Evolutionary conservation across 2,888 invertebrate species (phyloP).

Genomic region (Cephus sareptanus): DNA sequence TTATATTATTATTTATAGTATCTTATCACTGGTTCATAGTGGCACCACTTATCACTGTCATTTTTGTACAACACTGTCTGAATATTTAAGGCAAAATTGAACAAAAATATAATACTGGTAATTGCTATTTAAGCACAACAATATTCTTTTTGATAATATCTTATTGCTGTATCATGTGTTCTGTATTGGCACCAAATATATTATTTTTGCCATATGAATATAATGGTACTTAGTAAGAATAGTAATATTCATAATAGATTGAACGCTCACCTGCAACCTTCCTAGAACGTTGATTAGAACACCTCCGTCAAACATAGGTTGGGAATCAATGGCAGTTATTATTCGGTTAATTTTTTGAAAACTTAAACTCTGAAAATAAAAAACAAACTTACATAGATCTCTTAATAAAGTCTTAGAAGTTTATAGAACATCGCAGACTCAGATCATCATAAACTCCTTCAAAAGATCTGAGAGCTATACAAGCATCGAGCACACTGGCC

Average conservation of each 20-base stretch:
- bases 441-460: background rate
- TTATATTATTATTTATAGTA: background rate
- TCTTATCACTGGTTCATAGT: background rate
- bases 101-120: background rate
- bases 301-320: conserved; percentile 98
- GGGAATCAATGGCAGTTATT: conserved; percentile 94
- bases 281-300: conserved; percentile 96
- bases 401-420: background rate
- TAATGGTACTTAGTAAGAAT: conserved; percentile 20
- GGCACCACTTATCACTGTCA: background rate
- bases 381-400: conserved; percentile 2
- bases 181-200: background rate
- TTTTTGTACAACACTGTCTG: background rate
- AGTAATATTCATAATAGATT: conserved; percentile 19
- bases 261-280: conserved; percentile 85
- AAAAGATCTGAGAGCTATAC: background rate
- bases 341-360: conserved; percentile 94
- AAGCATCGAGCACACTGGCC: background rate
- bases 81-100: background rate
- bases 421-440: background rate
- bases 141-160: background rate
- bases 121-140: background rate
- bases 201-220: background rate
- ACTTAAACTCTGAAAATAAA: conserved; percentile 80
- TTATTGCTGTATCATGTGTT: background rate